phyloP scores from a whole-genome alignment of 2,888 invertebrate species.

The Melanargia galathea region DNA sequence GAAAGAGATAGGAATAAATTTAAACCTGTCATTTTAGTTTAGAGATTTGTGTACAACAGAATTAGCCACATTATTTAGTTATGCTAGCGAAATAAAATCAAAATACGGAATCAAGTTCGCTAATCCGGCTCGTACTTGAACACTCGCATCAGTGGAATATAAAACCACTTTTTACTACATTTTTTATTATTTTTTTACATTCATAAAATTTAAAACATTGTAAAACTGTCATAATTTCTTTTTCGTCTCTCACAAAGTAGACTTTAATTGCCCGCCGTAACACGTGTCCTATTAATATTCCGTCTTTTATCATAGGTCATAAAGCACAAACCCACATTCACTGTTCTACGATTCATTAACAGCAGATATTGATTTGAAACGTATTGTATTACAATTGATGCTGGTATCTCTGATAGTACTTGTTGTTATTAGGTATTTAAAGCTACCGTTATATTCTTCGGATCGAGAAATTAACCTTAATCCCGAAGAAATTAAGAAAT shows the following conservation, averaged over 20 bases:
- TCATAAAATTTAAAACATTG: conserved; percentile 1
- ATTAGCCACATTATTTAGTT: no score
- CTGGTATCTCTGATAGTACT: no score
- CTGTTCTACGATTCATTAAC: conserved; percentile 54
- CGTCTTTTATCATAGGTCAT: conserved; percentile 12
- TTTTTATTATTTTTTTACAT: neutral
- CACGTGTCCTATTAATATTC: conserved; percentile 1
- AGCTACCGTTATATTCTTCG: no score
- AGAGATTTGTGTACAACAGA: no score
- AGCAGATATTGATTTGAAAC: conserved; percentile 51
- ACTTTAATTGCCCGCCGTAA: neutral
- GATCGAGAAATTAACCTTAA: no score
- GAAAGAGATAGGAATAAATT: no score
- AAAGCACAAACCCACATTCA: conserved; percentile 44
- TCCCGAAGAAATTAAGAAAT: no score
- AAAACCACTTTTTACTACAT: neutral
- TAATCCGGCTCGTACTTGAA: neutral
- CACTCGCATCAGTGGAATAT: neutral
- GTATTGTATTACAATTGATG: no score
- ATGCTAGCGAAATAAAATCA: neutral
- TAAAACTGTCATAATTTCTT: conserved; percentile 15
- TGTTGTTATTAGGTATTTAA: no score
- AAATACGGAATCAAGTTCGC: neutral
- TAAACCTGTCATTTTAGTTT: no score
- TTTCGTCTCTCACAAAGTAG: conserved; percentile 7